Evolutionary conservation across 2,888 invertebrate genomes (phyloP).

Genomic region (Acanthococcus lagerstroemiae): DNA sequence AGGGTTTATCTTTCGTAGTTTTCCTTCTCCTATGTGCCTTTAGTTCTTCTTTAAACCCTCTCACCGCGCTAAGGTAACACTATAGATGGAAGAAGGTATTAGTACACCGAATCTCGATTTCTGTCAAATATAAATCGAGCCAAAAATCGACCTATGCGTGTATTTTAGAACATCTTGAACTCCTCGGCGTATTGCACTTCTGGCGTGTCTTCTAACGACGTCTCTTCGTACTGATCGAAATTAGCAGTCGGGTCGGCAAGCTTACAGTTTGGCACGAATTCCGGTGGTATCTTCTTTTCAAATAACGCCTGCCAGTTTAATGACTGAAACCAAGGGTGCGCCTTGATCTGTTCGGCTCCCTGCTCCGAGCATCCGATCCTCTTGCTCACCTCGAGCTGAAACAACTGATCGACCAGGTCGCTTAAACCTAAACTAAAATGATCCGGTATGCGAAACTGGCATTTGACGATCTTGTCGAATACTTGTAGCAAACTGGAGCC

Average conservation of each 20-base stretch:
- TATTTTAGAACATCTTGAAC: not conserved
- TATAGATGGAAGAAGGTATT: too few relatives aligned
- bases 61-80: too few relatives aligned
- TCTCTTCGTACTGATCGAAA: slow-evolving; percentile 8
- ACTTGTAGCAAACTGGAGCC: slow-evolving; percentile 14
- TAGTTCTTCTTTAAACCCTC: too few relatives aligned
- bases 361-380: slow-evolving; percentile 2
- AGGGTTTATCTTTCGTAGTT: too few relatives aligned
- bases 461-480: slow-evolving; percentile 14
- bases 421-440: not conserved
- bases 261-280: slow-evolving; percentile 9
- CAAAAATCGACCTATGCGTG: not conserved
- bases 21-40: too few relatives aligned
- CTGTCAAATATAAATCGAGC: too few relatives aligned
- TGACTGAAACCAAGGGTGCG: not conserved
- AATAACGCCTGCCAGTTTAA: slow-evolving; percentile 9
- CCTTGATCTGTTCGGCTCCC: slow-evolving; percentile 11
- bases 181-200: not conserved
- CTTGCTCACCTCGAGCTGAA: not conserved
- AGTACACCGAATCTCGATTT: too few relatives aligned
- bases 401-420: not conserved
- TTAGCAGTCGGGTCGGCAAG: slow-evolving; percentile 3
- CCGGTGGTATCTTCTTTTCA: slow-evolving; percentile 10
- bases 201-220: not conserved
- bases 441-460: not conserved